Evolutionary conservation across 2,113 vertebrate genomes (phyloP).

Genomic region (Phoxinus phoxinus): DNA sequence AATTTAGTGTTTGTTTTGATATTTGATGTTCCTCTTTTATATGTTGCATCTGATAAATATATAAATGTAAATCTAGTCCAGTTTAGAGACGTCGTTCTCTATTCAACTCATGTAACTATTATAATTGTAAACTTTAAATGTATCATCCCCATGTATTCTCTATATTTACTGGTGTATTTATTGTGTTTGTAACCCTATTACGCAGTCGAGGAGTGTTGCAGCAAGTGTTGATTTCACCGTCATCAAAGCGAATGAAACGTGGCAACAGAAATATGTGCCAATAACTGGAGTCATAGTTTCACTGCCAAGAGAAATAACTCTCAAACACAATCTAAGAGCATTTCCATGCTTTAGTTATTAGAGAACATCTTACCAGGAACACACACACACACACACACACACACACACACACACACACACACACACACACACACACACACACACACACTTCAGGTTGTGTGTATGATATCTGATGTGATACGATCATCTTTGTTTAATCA

Average conservation of each 20-base stretch:
- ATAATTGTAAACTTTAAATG: neutral
- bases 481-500: conserved; percentile 39
- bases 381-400: neutral
- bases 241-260: neutral
- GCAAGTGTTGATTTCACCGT: neutral
- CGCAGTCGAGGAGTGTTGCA: neutral
- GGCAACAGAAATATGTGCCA: neutral
- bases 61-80: neutral
- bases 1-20: too few species aligned
- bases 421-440: neutral
- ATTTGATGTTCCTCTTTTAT: too few species aligned
- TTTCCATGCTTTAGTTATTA: neutral
- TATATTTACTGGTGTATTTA: neutral
- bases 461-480: neutral
- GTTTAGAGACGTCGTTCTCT: neutral
- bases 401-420: neutral
- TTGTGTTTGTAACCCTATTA: neutral
- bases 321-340: neutral
- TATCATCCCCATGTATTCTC: neutral
- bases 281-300: neutral
- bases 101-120: neutral
- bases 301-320: neutral
- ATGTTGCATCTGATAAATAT: too few species aligned
- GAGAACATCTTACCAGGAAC: neutral
- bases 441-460: neutral